Conservation (phyloP, 2,888 invertebrate genomes). For the Mythimna loreyi region DNA sequence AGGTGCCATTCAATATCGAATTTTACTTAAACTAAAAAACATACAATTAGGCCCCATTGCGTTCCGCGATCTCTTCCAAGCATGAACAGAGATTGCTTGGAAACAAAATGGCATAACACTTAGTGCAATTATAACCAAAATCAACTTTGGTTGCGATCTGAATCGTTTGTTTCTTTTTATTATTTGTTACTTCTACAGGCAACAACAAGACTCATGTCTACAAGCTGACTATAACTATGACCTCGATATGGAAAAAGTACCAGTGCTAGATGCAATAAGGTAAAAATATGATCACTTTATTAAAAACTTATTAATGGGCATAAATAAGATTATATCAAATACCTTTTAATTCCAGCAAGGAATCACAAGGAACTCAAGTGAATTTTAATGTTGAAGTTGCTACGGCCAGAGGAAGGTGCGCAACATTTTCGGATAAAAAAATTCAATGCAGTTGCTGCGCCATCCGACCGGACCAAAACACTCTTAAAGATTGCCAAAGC, state of each 20-base stretch:
- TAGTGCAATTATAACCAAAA: no score
- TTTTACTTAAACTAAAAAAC: no score
- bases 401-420: constrained; percentile 23
- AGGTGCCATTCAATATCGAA: not conserved
- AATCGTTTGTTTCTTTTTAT: not conserved
- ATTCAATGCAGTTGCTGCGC: constrained; percentile 72
- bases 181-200: constrained; percentile 19
- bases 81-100: no score
- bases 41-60: no score
- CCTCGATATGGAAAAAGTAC: constrained; percentile 7
- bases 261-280: constrained; percentile 27
- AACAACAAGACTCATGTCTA: constrained; percentile 43
- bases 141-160: not conserved
- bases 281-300: constrained; percentile 17
- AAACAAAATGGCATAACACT: no score
- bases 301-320: not conserved
- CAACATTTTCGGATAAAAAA: constrained; percentile 65
- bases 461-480: constrained; percentile 44
- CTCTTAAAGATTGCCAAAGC: constrained; percentile 62
- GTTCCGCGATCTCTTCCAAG: no score
- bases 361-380: constrained; percentile 80
- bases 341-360: constrained; percentile 61
- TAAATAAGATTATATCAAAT: constrained; percentile 26
- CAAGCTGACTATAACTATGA: constrained; percentile 51
- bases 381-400: constrained; percentile 69